phyloP scores from a whole-genome alignment of 2,888 invertebrate species.

The Mylabris sibirica region DNA sequence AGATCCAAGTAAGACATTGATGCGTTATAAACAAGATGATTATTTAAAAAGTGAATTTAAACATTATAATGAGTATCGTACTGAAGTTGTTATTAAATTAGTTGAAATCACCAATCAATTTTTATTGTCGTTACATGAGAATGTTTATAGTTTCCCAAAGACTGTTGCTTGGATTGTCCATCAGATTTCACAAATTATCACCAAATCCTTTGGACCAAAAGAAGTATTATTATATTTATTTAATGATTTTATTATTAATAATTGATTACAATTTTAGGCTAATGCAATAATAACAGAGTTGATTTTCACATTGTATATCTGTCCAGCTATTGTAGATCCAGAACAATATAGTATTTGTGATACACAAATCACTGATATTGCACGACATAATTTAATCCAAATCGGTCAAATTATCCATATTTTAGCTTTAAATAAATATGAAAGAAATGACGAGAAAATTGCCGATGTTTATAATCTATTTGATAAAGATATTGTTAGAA shows the following conservation, averaged over 20 bases:
- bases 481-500: conserved; percentile 80
- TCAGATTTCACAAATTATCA: conserved; percentile 77
- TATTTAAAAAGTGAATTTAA: conserved; percentile 39
- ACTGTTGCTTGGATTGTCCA: conserved; percentile 90
- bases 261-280: conserved; percentile 52
- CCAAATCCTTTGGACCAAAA: conserved; percentile 67
- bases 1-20: conserved; percentile 84
- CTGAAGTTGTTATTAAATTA: conserved; percentile 80
- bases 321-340: conserved; percentile 95
- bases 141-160: conserved; percentile 90
- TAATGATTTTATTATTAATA: conserved; percentile 13
- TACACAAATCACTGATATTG: conserved; percentile 88
- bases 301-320: conserved; percentile 92
- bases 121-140: conserved; percentile 80
- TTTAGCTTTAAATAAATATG: conserved; percentile 84
- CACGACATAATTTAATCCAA: conserved; percentile 88
- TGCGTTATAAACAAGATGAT: conserved; percentile 63
- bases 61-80: conserved; percentile 76
- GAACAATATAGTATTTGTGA: conserved; percentile 95
- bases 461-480: conserved; percentile 82
- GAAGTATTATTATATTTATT: conserved; percentile 56
- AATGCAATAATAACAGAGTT: conserved; percentile 86
- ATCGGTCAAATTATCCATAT: conserved; percentile 94
- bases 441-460: conserved; percentile 75
- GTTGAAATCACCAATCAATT: conserved; percentile 82